Percentiles rank a stretch among this genome's conserved stretches.
These are phyloP conservation scores for Danio aesculapii DNA, from an alignment of 2,797 vertebrate genomes.

Conservation along the genomic window DNA sequence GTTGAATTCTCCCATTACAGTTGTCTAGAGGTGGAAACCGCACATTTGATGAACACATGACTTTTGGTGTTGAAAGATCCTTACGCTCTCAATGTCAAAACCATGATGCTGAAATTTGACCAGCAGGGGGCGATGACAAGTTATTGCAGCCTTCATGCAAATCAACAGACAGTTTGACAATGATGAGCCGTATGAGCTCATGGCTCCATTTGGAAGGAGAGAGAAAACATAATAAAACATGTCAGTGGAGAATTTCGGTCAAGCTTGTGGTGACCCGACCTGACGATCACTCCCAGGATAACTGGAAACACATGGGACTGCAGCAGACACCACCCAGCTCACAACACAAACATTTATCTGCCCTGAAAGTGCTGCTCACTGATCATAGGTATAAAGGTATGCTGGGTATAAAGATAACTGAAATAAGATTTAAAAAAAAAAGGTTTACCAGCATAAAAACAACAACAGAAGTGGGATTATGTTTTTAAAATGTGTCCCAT, in stretches of 20 bases:
- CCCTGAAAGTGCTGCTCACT: neutral
- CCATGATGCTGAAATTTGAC: neutral
- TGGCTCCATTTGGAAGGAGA: neutral
- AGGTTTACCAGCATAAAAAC: too few species aligned
- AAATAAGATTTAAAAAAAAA: too few species aligned
- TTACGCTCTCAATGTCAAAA: neutral
- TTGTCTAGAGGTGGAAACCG: neutral
- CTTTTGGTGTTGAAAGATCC: neutral
- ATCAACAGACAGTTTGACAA: neutral
- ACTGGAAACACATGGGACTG: conserved; percentile 30
- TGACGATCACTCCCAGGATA: conserved; percentile 29
- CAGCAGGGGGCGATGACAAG: conserved; percentile 51
- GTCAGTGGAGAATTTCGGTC: conserved; percentile 27
- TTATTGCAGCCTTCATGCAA: conserved; percentile 20
- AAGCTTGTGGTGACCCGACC: conserved; percentile 21
- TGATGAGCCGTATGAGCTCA: conserved; percentile 19
- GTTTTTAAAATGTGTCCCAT: too few species aligned
- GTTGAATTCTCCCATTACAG: neutral
- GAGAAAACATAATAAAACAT: conserved; percentile 15
- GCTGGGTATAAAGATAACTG: too few species aligned
- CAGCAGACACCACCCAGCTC: neutral
- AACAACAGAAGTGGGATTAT: too few species aligned
- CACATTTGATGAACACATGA: neutral
- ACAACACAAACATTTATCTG: conserved; percentile 12
- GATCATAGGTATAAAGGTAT: neutral